phyloP scores from a whole-genome alignment of 2,113 vertebrate species.

The Bombycilla garrulus region DNA sequence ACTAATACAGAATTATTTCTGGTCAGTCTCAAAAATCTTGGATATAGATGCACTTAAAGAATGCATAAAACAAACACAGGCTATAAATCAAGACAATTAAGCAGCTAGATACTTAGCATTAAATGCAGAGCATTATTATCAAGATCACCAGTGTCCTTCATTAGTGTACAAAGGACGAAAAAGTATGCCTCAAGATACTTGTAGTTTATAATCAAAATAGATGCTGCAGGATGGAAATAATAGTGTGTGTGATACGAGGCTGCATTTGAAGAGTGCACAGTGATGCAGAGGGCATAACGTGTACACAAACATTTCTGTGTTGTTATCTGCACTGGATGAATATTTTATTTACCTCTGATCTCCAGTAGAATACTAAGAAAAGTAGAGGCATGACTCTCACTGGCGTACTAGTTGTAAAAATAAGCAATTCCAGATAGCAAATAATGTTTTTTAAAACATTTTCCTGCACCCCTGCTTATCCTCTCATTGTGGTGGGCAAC shows the following conservation, averaged over 20 bases:
- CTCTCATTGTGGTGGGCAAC: not conserved
- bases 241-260: not conserved
- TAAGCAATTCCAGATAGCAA: not conserved
- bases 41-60: not conserved
- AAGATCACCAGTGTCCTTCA: not conserved
- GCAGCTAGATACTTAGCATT: not conserved
- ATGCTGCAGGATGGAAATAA: not conserved
- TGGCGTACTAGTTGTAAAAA: not conserved
- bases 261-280: not conserved
- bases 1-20: not conserved
- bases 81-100: slow-evolving; percentile 16
- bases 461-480: not conserved
- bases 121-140: not conserved
- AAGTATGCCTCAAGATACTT: not conserved
- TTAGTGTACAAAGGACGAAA: not conserved
- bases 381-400: not conserved
- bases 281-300: not conserved
- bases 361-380: not conserved
- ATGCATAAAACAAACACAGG: not conserved
- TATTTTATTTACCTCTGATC: not conserved
- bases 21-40: not conserved
- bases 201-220: not conserved
- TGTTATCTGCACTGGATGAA: not conserved
- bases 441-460: not conserved
- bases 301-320: not conserved